A percentile compares a stretch with the other conserved stretches of the same genome.
phyloP scores from a whole-genome alignment of 2,888 invertebrate genomes.

The Hirtodrosophila trivittata region DNA sequence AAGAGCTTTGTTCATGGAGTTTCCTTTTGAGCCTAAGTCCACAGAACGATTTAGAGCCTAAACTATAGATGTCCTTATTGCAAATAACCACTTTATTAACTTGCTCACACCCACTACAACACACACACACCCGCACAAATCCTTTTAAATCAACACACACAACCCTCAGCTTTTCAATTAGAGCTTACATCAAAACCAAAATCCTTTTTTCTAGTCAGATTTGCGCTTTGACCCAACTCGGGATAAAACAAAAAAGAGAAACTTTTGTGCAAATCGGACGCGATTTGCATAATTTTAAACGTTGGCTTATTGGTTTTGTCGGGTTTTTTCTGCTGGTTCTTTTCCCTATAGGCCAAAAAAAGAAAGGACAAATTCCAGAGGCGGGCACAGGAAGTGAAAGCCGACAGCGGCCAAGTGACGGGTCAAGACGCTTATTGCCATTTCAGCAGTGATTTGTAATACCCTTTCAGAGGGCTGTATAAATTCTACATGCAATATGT shows the following conservation, averaged over 20 bases:
- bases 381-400: constrained; percentile 22
- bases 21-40: no score
- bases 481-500: background rate
- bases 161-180: constrained; percentile 69
- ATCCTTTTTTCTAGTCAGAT: constrained; percentile 65
- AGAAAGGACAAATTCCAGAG: constrained; percentile 14
- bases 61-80: constrained; percentile 1
- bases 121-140: constrained; percentile 1
- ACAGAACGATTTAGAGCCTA: constrained; percentile 5
- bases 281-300: constrained; percentile 71
- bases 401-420: constrained; percentile 53
- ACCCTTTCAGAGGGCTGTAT: background rate
- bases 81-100: constrained; percentile 38
- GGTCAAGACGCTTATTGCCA: constrained; percentile 58
- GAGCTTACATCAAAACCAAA: constrained; percentile 47
- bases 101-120: background rate
- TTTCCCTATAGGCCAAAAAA: constrained; percentile 13
- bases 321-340: constrained; percentile 38
- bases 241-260: constrained; percentile 13
- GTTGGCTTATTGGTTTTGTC: constrained; percentile 71
- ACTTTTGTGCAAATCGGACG: constrained; percentile 66
- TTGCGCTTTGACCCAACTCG: constrained; percentile 59
- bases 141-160: no score
- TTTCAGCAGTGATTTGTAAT: constrained; percentile 27
- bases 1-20: no score